Evolutionary conservation across 2,113 vertebrate species (phyloP).

Genomic region (Albula goreensis): DNA sequence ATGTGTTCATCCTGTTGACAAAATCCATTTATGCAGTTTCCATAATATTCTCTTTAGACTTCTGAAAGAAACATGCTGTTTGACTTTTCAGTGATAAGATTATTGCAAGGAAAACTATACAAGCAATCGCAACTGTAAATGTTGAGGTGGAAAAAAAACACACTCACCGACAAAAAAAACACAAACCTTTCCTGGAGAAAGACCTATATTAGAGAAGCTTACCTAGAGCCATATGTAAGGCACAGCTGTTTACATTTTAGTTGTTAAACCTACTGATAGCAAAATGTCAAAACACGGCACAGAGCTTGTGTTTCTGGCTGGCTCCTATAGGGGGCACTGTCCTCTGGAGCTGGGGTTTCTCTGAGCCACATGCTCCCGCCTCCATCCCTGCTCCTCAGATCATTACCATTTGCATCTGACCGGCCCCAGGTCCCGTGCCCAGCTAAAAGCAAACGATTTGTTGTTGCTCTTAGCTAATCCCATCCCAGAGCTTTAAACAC

Average conservation of each 20-base stretch:
- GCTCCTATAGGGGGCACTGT: background rate
- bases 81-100: background rate
- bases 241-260: too few species aligned
- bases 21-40: background rate
- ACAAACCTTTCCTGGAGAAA: too few species aligned
- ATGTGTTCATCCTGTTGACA: background rate
- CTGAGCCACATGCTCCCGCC: background rate
- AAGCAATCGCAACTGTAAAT: background rate
- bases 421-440: background rate
- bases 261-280: too few species aligned
- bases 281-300: too few species aligned
- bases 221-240: too few species aligned
- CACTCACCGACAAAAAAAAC: too few species aligned
- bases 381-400: background rate
- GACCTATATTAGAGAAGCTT: too few species aligned
- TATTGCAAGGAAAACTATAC: background rate
- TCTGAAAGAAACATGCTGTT: background rate
- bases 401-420: background rate
- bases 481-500: slow-evolving; percentile 4
- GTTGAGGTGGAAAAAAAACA: background rate
- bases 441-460: background rate
- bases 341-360: background rate
- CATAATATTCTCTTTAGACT: background rate
- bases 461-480: slow-evolving; percentile 1
- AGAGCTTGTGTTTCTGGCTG: background rate